Conservation (phyloP, 23 tunicate species). For the Oikopleura dioica region DNA sequence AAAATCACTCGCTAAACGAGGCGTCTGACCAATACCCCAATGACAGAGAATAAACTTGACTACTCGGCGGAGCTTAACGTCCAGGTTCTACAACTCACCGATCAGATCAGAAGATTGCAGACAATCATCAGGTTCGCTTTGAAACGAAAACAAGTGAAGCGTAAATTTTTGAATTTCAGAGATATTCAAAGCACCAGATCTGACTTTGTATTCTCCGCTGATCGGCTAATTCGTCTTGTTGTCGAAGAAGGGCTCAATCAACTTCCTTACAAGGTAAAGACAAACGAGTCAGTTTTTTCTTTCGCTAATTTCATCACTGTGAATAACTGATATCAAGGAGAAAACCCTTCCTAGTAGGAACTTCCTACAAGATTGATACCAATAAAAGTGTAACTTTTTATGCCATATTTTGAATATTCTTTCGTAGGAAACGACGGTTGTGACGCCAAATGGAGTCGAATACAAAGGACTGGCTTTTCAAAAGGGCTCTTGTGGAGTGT, state of each 20-base stretch:
- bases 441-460: constrained; percentile 29
- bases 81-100: constrained; percentile 23
- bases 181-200: constrained; percentile 33
- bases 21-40: neutral
- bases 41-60: neutral
- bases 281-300: too few species aligned
- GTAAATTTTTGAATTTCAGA: constrained; percentile 11
- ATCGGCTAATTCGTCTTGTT: constrained; percentile 64
- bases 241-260: constrained; percentile 85
- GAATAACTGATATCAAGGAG: too few species aligned
- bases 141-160: neutral
- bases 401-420: too few species aligned
- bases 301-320: too few species aligned
- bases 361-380: too few species aligned
- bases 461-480: constrained; percentile 59
- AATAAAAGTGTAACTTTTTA: too few species aligned
- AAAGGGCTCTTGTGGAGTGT: constrained; percentile 88
- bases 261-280: constrained; percentile 45
- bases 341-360: too few species aligned
- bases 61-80: neutral
- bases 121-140: constrained; percentile 33
- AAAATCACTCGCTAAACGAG: too few species aligned
- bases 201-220: constrained; percentile 82
- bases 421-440: constrained; percentile 24
- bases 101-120: constrained; percentile 76